A percentile compares a stretch with the other conserved stretches of the same genome.
Evolutionary conservation across 1,140 invertebrate genomes (phyloP).

Genomic region (Phymastichus coffea): DNA sequence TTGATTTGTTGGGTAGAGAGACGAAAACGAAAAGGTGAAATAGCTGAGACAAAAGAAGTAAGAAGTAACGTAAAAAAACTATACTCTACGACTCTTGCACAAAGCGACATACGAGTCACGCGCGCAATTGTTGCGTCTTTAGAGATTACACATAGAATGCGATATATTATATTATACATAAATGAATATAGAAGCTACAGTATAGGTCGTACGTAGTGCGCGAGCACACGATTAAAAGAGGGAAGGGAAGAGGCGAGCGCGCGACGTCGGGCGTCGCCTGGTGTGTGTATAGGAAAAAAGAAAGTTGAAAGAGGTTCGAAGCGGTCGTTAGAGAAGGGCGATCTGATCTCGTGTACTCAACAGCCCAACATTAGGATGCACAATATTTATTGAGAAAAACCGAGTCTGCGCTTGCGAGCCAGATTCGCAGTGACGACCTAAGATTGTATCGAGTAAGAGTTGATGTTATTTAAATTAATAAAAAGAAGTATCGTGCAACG

Average conservation of each 20-base stretch:
- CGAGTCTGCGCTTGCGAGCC: constrained; percentile 29
- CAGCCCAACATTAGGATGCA: constrained; percentile 43
- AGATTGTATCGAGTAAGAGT: constrained; percentile 53
- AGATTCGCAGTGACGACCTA: constrained; percentile 39
- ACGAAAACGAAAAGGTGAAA: background rate
- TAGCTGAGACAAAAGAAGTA: background rate
- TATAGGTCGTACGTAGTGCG: constrained; percentile 9
- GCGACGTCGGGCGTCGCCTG: background rate
- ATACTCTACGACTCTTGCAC: constrained; percentile 8
- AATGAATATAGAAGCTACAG: constrained; percentile 22
- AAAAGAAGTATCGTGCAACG: constrained; percentile 30
- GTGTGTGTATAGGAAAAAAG: constrained; percentile 12
- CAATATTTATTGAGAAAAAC: too few relatives aligned
- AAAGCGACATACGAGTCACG: constrained; percentile 22
- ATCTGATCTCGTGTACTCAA: constrained; percentile 12
- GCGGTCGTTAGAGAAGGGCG: background rate
- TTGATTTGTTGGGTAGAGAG: background rate
- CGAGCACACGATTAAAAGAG: constrained; percentile 9
- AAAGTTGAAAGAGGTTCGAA: background rate
- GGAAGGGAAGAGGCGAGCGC: constrained; percentile 4
- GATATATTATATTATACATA: constrained; percentile 16
- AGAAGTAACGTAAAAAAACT: background rate
- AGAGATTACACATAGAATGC: constrained; percentile 9
- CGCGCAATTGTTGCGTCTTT: constrained; percentile 14
- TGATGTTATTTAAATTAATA: constrained; percentile 56